A percentile compares a stretch with the other conserved stretches of the same genome.
These are phyloP conservation scores for Neostethus bicornis DNA, from an alignment of 2,797 vertebrate species.

Conservation along the genomic window DNA sequence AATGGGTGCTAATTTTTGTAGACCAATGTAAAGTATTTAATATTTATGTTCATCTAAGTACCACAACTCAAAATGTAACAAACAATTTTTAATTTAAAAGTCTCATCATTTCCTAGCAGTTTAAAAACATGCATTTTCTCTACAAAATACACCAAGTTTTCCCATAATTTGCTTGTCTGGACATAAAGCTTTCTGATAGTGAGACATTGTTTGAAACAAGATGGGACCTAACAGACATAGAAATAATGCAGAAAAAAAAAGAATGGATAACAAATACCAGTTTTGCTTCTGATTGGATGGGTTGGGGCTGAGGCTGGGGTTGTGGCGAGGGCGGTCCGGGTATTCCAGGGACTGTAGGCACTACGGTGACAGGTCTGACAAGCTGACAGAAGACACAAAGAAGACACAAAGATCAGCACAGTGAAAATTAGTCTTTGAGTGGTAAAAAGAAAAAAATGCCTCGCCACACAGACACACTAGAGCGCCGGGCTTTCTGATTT, in stretches of 20 bases:
- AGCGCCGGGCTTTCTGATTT: constrained; percentile 53
- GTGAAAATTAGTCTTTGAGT: constrained; percentile 71
- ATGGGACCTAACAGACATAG: constrained; percentile 36
- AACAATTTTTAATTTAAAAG: too few relatives aligned
- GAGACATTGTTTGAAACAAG: constrained; percentile 27
- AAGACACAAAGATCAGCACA: constrained; percentile 63
- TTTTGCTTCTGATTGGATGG: constrained; percentile 95
- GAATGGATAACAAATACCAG: constrained; percentile 84
- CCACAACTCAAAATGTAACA: too few relatives aligned
- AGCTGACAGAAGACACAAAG: constrained; percentile 85
- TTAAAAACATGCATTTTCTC: too few relatives aligned
- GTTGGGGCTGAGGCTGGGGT: constrained; percentile 79
- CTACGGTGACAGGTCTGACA: constrained; percentile 98
- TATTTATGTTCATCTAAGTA: too few relatives aligned
- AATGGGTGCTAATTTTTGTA: neutral
- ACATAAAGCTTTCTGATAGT: neutral
- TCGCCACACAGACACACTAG: constrained; percentile 38
- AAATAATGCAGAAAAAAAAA: constrained; percentile 42
- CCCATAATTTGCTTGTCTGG: neutral
- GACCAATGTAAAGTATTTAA: too few relatives aligned
- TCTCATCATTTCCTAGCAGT: too few relatives aligned
- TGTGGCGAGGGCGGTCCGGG: constrained; percentile 96
- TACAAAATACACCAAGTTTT: neutral
- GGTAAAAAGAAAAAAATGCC: constrained; percentile 39
- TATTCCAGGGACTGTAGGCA: constrained; percentile 97